Evolutionary conservation across 2,888 invertebrate genomes (phyloP).

Genomic region (Drosophila bunnanda): DNA sequence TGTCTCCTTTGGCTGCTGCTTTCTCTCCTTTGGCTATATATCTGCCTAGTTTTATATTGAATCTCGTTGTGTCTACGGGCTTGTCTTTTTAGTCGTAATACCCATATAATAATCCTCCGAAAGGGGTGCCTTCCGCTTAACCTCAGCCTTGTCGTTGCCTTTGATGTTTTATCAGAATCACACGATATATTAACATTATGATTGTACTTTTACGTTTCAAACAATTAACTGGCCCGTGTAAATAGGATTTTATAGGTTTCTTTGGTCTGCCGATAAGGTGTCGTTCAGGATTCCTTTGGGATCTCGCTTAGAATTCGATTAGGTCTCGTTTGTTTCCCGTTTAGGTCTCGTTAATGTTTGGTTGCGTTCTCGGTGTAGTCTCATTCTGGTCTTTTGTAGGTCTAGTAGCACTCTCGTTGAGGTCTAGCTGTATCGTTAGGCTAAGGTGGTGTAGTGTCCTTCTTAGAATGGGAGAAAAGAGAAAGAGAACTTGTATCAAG

Average conservation of each 20-base stretch:
- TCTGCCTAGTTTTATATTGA: conserved; percentile 1
- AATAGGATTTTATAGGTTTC: neutral
- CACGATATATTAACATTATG: neutral
- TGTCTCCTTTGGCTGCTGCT: conserved; percentile 12
- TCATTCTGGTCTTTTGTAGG: neutral
- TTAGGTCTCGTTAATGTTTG: neutral
- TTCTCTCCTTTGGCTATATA: conserved; percentile 8
- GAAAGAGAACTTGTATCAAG: neutral
- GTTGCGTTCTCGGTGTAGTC: neutral
- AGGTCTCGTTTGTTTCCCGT: neutral
- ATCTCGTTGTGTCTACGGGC: neutral
- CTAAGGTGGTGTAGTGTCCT: neutral
- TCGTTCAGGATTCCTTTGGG: neutral
- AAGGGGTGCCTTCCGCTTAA: neutral
- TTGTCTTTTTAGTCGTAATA: neutral
- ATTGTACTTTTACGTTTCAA: neutral
- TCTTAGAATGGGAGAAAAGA: conserved; percentile 4
- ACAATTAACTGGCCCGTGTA: neutral
- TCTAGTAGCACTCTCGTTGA: neutral
- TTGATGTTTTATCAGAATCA: conserved; percentile 7
- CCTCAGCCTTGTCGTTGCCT: neutral
- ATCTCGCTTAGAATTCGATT: neutral
- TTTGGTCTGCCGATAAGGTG: neutral
- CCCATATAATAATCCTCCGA: neutral
- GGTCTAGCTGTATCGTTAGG: too few species aligned